phyloP scores from a whole-genome alignment of 2,888 invertebrate genomes.

The Exocentrus adspersus region DNA sequence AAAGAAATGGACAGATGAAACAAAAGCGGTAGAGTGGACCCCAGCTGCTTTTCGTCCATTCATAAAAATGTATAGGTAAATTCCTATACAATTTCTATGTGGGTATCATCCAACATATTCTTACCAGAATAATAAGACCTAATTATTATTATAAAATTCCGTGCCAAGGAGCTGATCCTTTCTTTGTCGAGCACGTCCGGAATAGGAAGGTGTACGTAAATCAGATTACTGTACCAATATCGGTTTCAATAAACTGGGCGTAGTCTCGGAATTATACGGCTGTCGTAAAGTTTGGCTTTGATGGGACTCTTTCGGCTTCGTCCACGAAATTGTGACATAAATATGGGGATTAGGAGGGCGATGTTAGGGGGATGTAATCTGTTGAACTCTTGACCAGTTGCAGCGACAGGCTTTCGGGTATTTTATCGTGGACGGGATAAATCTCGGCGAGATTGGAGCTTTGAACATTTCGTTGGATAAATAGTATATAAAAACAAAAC shows the following conservation, averaged over 20 bases:
- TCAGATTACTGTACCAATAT: constrained; percentile 6
- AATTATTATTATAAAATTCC: too few relatives aligned
- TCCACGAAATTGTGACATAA: constrained; percentile 9
- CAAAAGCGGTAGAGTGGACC: neutral
- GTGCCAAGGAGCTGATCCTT: too few relatives aligned
- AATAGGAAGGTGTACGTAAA: too few relatives aligned
- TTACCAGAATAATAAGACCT: too few relatives aligned
- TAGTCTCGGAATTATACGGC: constrained; percentile 4
- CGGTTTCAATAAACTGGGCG: constrained; percentile 7
- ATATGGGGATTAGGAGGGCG: constrained; percentile 10
- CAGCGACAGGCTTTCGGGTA: neutral
- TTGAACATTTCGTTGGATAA: too few relatives aligned
- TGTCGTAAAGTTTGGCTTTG: constrained; percentile 5
- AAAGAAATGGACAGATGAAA: neutral
- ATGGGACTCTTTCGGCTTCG: neutral
- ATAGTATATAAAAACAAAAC: too few relatives aligned
- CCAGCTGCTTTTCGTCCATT: neutral
- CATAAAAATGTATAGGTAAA: neutral
- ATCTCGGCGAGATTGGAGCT: neutral
- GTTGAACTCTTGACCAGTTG: constrained; percentile 7
- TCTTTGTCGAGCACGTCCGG: constrained; percentile 11
- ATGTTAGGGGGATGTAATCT: neutral
- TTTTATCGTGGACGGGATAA: neutral
- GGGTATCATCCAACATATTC: too few relatives aligned
- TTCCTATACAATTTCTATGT: too few relatives aligned